Evolutionary conservation across 2,888 invertebrate genomes (phyloP), one percentile per base, ranked within the genome.

Genomic region (Hololepta plana): DNA sequence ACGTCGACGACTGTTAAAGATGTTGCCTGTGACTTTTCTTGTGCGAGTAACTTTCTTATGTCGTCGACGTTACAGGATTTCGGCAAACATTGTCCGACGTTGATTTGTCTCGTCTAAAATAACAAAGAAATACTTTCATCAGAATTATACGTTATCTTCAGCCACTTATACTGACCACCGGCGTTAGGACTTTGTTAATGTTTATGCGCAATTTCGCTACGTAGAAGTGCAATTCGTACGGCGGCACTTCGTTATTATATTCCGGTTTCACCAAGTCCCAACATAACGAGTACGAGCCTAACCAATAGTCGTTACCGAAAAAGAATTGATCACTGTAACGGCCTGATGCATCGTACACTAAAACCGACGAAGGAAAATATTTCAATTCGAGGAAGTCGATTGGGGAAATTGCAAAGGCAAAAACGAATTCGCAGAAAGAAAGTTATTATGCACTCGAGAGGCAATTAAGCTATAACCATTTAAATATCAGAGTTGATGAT

Each of bases 281-380:
- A 46, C 82, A 82, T 20, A 74, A 64, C 24, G 62, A 59, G 36
- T 65, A 60, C 24, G 80, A 77, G 3, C 82, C 82, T 42, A 80
- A 53, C 81, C 81, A 82, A 53, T 72, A 79, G 49, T 79, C 75
- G 49, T 76, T 80, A 10, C 80, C 81, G 43, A 76, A 81, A 40
- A 80, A 60, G 39, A 76, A 65, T 46, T 75, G 75, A 6, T 75
- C 67, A 8, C 69, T 68, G 56, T 82, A 82, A 37, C 73, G 72
- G 20, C 81, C 81, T 4, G 81, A 80, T 1, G 81, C 72, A 47
- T 82, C 82, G 42, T 66, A 73, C 51, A 79, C 81, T 82, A 59
- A 12, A 55, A 57, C 31, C n/a, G n/a, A n/a, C n/a, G n/a, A n/a
- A n/a, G n/a, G n/a, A n/a, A n/a, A n/a, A n/a, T n/a, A n/a, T n/a